A percentile compares a stretch with the other conserved stretches of the same genome.
Conservation (phyloP, 2,797 vertebrate genomes). For the Sphenodon punctatus region DNA sequence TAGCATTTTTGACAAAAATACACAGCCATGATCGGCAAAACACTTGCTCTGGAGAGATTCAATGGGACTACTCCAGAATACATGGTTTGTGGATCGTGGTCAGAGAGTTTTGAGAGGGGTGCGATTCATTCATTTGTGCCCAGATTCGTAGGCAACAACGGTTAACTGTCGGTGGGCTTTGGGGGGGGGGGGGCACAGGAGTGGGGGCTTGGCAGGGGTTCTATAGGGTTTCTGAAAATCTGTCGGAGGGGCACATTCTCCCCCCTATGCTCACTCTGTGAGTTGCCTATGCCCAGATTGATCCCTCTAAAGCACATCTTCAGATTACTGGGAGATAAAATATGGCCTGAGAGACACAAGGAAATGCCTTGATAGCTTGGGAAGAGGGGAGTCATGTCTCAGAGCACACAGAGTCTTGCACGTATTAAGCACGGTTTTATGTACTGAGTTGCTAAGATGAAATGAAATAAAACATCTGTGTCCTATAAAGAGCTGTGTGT, state of each 20-base stretch:
- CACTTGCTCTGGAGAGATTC: no score
- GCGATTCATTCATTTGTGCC: no score
- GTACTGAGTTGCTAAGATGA: neutral
- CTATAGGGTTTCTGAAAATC: no score
- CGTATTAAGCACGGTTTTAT: constrained; percentile 10
- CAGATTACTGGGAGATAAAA: constrained; percentile 8
- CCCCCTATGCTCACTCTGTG: no score
- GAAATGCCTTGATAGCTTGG: neutral
- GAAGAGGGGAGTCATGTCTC: neutral
- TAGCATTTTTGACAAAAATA: no score
- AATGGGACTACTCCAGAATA: no score
- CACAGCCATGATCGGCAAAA: no score
- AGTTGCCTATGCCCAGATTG: neutral
- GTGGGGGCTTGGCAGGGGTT: neutral
- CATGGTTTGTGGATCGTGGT: no score
- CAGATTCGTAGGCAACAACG: no score
- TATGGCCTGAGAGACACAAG: neutral
- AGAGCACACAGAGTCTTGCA: neutral
- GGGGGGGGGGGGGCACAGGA: no score
- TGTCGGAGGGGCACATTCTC: no score
- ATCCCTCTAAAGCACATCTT: neutral
- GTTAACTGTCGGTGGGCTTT: neutral
- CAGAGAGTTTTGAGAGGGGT: no score
- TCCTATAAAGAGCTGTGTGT: constrained; percentile 2
- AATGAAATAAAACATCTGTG: constrained; percentile 24